A percentile compares a stretch with the other conserved stretches of the same genome.
These are phyloP conservation scores for Rhombomys opimus DNA, from an alignment of 2,113 vertebrate species.

Conservation along the genomic window DNA sequence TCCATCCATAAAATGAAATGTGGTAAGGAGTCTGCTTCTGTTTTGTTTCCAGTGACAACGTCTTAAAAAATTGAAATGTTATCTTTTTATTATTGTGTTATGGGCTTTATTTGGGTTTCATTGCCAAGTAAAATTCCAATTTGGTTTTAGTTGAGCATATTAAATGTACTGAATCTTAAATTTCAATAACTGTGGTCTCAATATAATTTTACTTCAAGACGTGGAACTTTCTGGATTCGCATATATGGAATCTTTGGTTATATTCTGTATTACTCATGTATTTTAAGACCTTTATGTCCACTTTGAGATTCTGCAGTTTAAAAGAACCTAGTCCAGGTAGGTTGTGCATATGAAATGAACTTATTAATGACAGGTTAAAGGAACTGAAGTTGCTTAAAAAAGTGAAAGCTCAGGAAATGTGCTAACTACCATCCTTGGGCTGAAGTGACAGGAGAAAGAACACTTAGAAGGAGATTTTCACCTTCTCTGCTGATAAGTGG, in stretches of 20 bases:
- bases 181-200: slow-evolving; percentile 25
- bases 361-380: slow-evolving; percentile 45
- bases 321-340: slow-evolving; percentile 26
- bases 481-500: neutral
- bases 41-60: slow-evolving; percentile 10
- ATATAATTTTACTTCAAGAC: slow-evolving; percentile 53
- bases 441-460: neutral
- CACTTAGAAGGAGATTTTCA: neutral
- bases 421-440: neutral
- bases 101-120: slow-evolving; percentile 37
- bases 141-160: slow-evolving; percentile 53
- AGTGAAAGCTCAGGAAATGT: neutral
- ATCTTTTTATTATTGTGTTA: slow-evolving; percentile 13
- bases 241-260: slow-evolving; percentile 32
- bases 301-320: slow-evolving; percentile 13
- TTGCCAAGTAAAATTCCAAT: slow-evolving; percentile 64
- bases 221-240: neutral
- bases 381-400: slow-evolving; percentile 51
- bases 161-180: slow-evolving; percentile 57
- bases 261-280: neutral
- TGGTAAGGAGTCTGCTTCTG: neutral
- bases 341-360: neutral
- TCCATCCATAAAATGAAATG: neutral
- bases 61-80: slow-evolving; percentile 5
- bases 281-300: slow-evolving; percentile 25